Base-by-base conservation (phyloP, 2,797 vertebrate species). In the Brachyrhaphis roseni region DNA sequence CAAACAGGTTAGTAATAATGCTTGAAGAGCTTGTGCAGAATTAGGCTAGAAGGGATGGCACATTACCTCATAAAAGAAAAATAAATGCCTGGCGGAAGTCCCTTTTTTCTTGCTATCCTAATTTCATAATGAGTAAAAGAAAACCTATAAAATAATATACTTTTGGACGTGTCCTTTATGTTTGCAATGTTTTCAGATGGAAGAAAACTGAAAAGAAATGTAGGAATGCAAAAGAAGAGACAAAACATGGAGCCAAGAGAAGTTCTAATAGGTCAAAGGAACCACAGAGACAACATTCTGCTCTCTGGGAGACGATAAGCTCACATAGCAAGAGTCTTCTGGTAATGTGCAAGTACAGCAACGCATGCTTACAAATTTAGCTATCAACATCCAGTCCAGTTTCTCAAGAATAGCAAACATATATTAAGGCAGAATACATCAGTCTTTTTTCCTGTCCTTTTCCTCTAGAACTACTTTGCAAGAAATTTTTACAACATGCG, bases 401-500 rank as follows among this genome's bases (percentile, higher is more conserved):
- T 76, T 81, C 23, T 53, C 41, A 64, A 11, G 8, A 70, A 28
- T 72, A n/a, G 16, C 8, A 73, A 39, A 74, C 16, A 72, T 23
- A 28, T 34, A 34, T 12, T 49, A n/a, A 68, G 4, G 12, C 6
- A 82, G 5, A 73, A 68, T 68, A 75, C 51, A 70, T 23, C 13
- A 55, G 8, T 66, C 59, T 26, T 75, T 11, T 49, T 72, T 73
- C 47, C 28, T 31, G 7, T 36, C 51, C 85, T 80, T 80, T 49
- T 83, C 18, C 85, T 0, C 84, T 91, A 99, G 98, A 98, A 97
- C 92, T 98, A 95, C 90, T 99, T 98, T 96, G 98, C 98, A 16
- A 96, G 97, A 85, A 98, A 97, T 92, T 99, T 98, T 88, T 99
- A 99, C 91, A 98, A 97, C 86, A 97, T 98, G 95, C 96, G 97